These are phyloP conservation scores for Erebia epiphron DNA, from an alignment of 2,888 invertebrate species.

Conservation along the genomic window DNA sequence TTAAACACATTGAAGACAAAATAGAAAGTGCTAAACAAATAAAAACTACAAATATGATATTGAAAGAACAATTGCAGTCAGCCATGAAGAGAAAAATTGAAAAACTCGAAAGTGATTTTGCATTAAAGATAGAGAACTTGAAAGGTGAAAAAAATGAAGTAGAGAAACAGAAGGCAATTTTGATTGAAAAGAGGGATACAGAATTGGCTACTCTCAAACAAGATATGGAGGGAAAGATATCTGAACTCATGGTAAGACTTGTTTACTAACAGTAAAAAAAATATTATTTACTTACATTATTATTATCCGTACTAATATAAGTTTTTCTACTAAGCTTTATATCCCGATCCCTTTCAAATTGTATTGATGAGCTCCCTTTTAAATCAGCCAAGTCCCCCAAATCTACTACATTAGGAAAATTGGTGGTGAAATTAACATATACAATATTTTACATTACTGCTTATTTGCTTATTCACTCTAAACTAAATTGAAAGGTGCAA, in stretches of 20 bases:
- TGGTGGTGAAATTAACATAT: too few species aligned
- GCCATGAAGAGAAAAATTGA: constrained; percentile 75
- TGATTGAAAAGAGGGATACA: constrained; percentile 72
- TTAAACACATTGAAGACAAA: constrained; percentile 70
- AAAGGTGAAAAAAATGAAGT: constrained; percentile 73
- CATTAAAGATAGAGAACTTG: constrained; percentile 71
- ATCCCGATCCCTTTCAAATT: too few species aligned
- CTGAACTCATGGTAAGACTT: constrained; percentile 59
- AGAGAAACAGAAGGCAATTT: constrained; percentile 66
- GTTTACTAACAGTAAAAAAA: background rate
- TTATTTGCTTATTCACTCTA: too few species aligned
- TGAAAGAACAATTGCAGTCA: constrained; percentile 70
- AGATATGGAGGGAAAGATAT: constrained; percentile 68
- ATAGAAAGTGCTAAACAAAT: constrained; percentile 69
- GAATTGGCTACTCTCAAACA: constrained; percentile 58
- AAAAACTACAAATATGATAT: constrained; percentile 62
- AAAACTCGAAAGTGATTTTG: constrained; percentile 67
- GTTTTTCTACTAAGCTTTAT: too few species aligned
- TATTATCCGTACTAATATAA: too few species aligned
- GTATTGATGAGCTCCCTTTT: too few species aligned
- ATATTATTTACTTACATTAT: background rate
- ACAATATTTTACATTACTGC: too few species aligned
- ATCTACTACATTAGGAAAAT: too few species aligned
- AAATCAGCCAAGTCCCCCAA: too few species aligned
- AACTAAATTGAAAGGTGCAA: too few species aligned